These are phyloP conservation scores for Channa argus DNA, from an alignment of 2,113 vertebrate genomes.

Conservation along the genomic window DNA sequence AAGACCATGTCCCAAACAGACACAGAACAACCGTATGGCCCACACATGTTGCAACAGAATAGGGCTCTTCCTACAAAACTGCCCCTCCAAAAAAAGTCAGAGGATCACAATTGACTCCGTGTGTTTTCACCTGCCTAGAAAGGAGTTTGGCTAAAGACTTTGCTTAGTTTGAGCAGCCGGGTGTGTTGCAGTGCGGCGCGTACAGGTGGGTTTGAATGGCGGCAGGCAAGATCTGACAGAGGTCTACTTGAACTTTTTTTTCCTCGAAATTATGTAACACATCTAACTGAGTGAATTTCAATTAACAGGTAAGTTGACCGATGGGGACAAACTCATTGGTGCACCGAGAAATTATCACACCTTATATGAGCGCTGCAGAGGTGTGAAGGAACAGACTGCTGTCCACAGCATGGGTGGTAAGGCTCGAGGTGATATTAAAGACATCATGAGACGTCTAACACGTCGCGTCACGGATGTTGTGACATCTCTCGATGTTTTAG, in stretches of 20 bases:
- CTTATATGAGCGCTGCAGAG: conserved; percentile 47
- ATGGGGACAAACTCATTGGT: conserved; percentile 26
- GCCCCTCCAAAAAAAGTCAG: conserved; percentile 37
- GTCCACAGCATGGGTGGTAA: conserved; percentile 46
- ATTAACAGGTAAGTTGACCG: conserved; percentile 52
- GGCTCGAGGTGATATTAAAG: conserved; percentile 43
- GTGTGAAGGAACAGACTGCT: conserved; percentile 73
- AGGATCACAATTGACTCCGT: conserved; percentile 44
- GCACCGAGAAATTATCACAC: conserved; percentile 56
- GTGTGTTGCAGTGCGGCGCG: conserved; percentile 16
- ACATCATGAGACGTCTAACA: conserved; percentile 65
- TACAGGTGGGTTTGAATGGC: background rate
- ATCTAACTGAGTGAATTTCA: conserved; percentile 1
- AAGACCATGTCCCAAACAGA: conserved; percentile 53
- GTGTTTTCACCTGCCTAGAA: conserved; percentile 58
- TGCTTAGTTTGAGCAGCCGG: conserved; percentile 31
- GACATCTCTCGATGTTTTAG: conserved; percentile 62
- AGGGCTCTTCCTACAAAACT: conserved; percentile 3
- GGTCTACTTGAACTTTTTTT: background rate
- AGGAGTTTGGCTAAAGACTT: background rate
- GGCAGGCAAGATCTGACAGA: background rate
- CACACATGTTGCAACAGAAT: conserved; percentile 67
- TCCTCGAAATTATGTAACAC: background rate
- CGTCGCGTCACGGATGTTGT: conserved; percentile 66
- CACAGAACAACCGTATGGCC: conserved; percentile 38